Base-by-base conservation (phyloP, 2,888 invertebrate genomes). In the Lithophane socia region DNA sequence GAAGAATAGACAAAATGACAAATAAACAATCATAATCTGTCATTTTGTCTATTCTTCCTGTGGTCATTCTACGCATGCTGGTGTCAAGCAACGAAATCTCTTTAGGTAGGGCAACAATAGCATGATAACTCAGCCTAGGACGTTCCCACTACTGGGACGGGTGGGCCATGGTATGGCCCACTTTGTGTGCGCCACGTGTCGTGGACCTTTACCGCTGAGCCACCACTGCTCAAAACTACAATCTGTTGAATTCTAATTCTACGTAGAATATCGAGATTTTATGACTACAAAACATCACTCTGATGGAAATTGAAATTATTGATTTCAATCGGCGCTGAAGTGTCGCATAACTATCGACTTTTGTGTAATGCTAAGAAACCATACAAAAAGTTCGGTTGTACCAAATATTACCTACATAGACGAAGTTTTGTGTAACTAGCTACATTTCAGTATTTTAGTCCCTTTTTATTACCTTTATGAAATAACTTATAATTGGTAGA, bases 321-420 rank as follows among this genome's bases (percentile, higher is more conserved):
- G 52, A 54, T 72, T 80, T 61, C 10, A 72, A 56, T 24, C 47
- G 9, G 3, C 18, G 8, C 21, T 49, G 5, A 21, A 18, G 42
- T 61, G 29, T 63, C 61, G 37, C 24, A 4, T 80, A 21, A 44
- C 37, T 52, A 66, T 49, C 3, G 47, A 65, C 21, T 13, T 37
- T n/a, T 18, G n/a, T 16, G 18, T 49, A 29, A 49, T 52, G 74
- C 49, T 44, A 29, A 24, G 80, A 80, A 80, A 63, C 73, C 80
- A 5, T 56, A 77, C 13, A 74, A 56, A 52, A 54, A 44, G 13
- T 79, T 52, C 10, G 2, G n/a, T 12, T 71, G 29, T 18, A 1
- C 42, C 44, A 70, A 77, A 60, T 69, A 60, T 5, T 60, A 49
- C n/a, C 3, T 42, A 54, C 1, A 13, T 16, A 24, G 18, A 52